Evolutionary conservation across 2,888 invertebrate species (phyloP).

Genomic region (Callyntrura guangdongensis): DNA sequence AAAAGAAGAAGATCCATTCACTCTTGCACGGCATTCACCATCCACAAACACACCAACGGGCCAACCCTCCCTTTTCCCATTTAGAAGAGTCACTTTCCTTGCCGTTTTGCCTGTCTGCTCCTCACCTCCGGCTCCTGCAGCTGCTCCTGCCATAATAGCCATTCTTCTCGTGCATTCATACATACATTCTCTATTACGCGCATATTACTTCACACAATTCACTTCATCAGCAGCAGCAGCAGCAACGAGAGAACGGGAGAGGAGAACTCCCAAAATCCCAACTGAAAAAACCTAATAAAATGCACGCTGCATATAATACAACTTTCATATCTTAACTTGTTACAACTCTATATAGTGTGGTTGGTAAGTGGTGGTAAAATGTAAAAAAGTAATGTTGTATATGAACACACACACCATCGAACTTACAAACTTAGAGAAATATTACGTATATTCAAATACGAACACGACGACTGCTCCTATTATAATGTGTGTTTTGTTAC

Average conservation of each 20-base stretch:
- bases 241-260: neutral
- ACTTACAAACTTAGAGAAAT: neutral
- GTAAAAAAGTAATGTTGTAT: conserved; percentile 18
- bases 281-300: neutral
- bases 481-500: neutral
- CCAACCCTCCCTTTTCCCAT: too few species aligned
- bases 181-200: neutral
- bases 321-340: neutral
- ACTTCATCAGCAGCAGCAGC: neutral
- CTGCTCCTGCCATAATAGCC: too few species aligned
- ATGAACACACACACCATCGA: neutral
- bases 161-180: neutral
- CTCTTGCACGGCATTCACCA: too few species aligned
- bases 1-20: too few species aligned
- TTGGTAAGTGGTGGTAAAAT: conserved; percentile 35
- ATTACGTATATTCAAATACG: conserved; percentile 2
- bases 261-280: conserved; percentile 18
- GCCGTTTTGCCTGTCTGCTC: too few species aligned
- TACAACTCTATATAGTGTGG: neutral
- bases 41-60: too few species aligned
- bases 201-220: neutral
- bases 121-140: neutral
- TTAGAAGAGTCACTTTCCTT: too few species aligned
- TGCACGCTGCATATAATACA: neutral
- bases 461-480: neutral